Evolutionary conservation across 2,888 invertebrate genomes (phyloP).

Genomic region (Rhamnusium bicolor): DNA sequence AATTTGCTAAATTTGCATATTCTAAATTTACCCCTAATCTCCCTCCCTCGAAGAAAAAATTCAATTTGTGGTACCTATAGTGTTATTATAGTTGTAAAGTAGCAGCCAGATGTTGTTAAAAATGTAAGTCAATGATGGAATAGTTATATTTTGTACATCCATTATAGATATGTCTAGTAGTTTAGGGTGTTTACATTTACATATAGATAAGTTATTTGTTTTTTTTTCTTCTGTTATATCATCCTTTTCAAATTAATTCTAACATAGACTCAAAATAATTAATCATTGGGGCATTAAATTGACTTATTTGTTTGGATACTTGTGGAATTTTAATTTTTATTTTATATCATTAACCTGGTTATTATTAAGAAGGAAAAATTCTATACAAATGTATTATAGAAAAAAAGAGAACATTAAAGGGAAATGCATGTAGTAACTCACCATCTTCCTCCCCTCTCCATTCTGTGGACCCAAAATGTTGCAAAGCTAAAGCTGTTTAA

Average conservation of each 20-base stretch:
- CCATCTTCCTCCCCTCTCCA: too few species aligned
- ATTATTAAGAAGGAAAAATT: not conserved
- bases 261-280: conserved; percentile 41
- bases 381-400: not conserved
- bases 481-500: too few species aligned
- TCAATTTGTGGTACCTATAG: conserved; percentile 11
- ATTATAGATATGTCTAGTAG: conserved; percentile 60
- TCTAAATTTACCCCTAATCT: conserved; percentile 20
- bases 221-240: conserved; percentile 54
- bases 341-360: not conserved
- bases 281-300: conserved; percentile 23
- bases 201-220: conserved; percentile 60
- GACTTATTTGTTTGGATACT: conserved; percentile 10
- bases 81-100: conserved; percentile 52
- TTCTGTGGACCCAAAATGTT: too few species aligned
- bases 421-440: not conserved
- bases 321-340: conserved; percentile 6
- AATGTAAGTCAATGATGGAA: conserved; percentile 60
- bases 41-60: conserved; percentile 10
- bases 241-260: conserved; percentile 46
- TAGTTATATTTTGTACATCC: conserved; percentile 63
- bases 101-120: conserved; percentile 62
- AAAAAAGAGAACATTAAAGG: not conserved
- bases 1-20: conserved; percentile 29
- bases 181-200: conserved; percentile 58